Percentiles rank a stretch among this genome's conserved stretches.
These are phyloP conservation scores for Protodeltote pygarga DNA, from an alignment of 2,888 invertebrate species.

Conservation along the genomic window DNA sequence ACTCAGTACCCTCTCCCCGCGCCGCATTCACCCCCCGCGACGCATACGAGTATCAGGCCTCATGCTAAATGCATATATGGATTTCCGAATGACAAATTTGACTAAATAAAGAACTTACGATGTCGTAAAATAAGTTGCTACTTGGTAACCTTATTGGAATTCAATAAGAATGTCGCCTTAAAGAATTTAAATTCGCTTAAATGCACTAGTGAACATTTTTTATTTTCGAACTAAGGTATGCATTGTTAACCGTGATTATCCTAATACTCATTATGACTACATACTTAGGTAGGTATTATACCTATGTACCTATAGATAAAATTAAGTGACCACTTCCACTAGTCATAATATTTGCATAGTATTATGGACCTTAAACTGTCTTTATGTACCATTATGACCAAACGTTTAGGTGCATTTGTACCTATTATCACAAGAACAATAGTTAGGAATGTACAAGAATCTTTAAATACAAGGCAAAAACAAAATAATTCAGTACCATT, in stretches of 20 bases:
- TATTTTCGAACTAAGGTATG: background rate
- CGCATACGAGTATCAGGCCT: constrained; percentile 40
- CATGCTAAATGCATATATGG: constrained; percentile 36
- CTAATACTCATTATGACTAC: no score
- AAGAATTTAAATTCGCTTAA: constrained; percentile 3
- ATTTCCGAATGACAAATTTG: constrained; percentile 44
- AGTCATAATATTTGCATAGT: no score
- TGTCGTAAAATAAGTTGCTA: background rate
- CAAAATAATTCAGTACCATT: no score
- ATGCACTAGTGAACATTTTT: constrained; percentile 5
- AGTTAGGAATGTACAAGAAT: no score
- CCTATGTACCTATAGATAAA: no score
- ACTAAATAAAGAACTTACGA: constrained; percentile 15
- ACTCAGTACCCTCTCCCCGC: constrained; percentile 42
- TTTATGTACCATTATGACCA: no score
- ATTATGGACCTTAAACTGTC: no score
- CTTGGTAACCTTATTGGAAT: constrained; percentile 22
- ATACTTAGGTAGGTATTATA: no score
- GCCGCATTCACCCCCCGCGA: constrained; percentile 24
- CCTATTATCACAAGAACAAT: no score
- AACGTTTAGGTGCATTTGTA: no score
- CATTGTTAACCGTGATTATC: background rate
- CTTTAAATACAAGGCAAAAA: no score
- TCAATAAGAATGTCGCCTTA: constrained; percentile 17
- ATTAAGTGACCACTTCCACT: no score